phyloP scores from a whole-genome alignment of 2,113 vertebrate species.

The Tetrax tetrax region DNA sequence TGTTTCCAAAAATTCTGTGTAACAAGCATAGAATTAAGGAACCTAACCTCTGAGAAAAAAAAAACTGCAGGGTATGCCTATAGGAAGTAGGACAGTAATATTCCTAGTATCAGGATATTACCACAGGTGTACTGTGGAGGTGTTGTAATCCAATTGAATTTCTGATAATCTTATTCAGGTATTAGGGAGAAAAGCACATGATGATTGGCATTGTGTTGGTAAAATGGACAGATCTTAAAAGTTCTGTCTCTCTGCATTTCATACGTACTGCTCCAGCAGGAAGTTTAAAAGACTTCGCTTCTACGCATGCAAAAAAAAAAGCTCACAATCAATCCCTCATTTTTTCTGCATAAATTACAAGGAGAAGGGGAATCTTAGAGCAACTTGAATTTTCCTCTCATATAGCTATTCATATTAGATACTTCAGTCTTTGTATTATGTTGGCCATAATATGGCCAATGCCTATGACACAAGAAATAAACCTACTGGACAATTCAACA shows the following conservation, averaged over 20 bases:
- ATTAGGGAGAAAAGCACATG: not conserved
- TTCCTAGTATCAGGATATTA: not conserved
- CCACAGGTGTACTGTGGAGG: not conserved
- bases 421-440: not conserved
- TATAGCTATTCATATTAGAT: not conserved
- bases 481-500: not conserved
- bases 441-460: not conserved
- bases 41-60: not conserved
- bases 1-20: not conserved
- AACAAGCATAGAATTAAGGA: not conserved
- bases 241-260: not conserved
- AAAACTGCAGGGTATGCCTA: not conserved
- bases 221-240: not conserved
- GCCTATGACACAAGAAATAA: not conserved
- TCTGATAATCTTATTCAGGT: not conserved
- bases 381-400: not conserved
- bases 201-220: not conserved
- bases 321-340: not conserved
- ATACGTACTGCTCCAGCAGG: not conserved
- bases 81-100: not conserved
- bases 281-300: not conserved
- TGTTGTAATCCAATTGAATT: not conserved
- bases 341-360: not conserved
- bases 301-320: not conserved
- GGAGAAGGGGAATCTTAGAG: not conserved